A percentile compares a stretch with the other conserved stretches of the same genome.
Conservation (phyloP, 2,113 vertebrate genomes). For the Budorcas taxicolor region DNA sequence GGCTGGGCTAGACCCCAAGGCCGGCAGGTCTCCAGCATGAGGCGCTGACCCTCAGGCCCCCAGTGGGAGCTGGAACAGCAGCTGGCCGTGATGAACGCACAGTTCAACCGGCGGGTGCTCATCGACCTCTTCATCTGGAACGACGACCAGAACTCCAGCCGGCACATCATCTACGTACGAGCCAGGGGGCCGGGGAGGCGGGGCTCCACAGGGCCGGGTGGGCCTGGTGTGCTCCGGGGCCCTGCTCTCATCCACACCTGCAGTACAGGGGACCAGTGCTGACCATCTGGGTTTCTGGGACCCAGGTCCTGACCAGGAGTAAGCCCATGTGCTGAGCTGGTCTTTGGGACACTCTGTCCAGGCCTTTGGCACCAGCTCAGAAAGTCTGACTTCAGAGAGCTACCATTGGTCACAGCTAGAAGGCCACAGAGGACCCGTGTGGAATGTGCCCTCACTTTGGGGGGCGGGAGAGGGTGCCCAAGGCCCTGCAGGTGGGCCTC, state of each 20-base stretch:
- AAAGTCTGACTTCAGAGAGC: background rate
- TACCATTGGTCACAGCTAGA: background rate
- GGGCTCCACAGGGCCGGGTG: rapidly evolving
- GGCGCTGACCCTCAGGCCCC: slow-evolving; percentile 75
- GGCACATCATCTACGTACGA: slow-evolving; percentile 92
- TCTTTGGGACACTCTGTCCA: background rate
- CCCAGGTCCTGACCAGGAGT: background rate
- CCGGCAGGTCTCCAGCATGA: rapidly evolving
- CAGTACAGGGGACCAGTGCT: too few species aligned
- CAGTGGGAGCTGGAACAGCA: slow-evolving; percentile 90
- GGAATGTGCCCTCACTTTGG: rapidly evolving
- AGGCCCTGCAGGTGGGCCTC: too few species aligned
- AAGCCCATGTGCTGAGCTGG: background rate
- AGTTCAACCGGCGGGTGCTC: slow-evolving; percentile 90
- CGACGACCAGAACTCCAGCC: slow-evolving; percentile 91
- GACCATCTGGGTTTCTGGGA: background rate
- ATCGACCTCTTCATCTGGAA: slow-evolving; percentile 96
- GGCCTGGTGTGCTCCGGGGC: rapidly evolving
- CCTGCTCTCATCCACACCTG: background rate
- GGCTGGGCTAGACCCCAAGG: background rate
- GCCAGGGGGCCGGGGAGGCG: rapidly evolving
- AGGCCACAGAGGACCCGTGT: background rate
- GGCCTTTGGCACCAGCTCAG: background rate
- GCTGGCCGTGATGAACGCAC: slow-evolving; percentile 86
- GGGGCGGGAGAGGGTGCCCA: rapidly evolving